A percentile compares a stretch with the other conserved stretches of the same genome.
These are phyloP conservation scores for Sebastes hubbsi DNA, from an alignment of 2,797 vertebrate genomes.

Conservation along the genomic window DNA sequence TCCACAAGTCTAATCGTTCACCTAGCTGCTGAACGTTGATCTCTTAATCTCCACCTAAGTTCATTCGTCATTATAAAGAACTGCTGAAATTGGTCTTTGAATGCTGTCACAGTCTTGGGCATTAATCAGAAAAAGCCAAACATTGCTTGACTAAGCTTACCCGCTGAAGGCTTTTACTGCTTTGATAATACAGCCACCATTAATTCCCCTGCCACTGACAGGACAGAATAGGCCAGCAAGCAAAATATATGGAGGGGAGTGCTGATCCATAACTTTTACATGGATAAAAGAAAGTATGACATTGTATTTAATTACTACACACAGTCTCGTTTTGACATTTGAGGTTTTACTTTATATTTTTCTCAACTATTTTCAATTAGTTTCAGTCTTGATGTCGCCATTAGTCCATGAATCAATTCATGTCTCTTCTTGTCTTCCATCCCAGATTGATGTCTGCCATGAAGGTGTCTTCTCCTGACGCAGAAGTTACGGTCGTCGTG, in stretches of 20 bases:
- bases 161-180: slow-evolving; percentile 52
- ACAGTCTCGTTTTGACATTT: neutral
- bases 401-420: neutral
- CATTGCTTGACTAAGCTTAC: slow-evolving; percentile 67
- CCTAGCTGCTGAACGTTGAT: neutral
- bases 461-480: slow-evolving; percentile 55
- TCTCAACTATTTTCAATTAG: neutral
- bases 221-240: slow-evolving; percentile 59
- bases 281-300: slow-evolving; percentile 38
- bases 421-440: neutral
- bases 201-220: slow-evolving; percentile 57
- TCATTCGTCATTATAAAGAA: neutral
- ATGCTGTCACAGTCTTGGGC: slow-evolving; percentile 17
- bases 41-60: slow-evolving; percentile 13
- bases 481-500: slow-evolving; percentile 51
- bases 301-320: neutral
- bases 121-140: slow-evolving; percentile 67
- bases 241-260: slow-evolving; percentile 52
- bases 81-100: too few relatives aligned
- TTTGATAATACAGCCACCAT: slow-evolving; percentile 58
- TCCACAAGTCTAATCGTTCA: neutral
- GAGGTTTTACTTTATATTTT: neutral
- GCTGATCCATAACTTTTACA: slow-evolving; percentile 61
- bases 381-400: neutral
- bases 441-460: slow-evolving; percentile 65